Conservation (phyloP, 2,888 invertebrate genomes). For the Aricia artaxerxes region DNA sequence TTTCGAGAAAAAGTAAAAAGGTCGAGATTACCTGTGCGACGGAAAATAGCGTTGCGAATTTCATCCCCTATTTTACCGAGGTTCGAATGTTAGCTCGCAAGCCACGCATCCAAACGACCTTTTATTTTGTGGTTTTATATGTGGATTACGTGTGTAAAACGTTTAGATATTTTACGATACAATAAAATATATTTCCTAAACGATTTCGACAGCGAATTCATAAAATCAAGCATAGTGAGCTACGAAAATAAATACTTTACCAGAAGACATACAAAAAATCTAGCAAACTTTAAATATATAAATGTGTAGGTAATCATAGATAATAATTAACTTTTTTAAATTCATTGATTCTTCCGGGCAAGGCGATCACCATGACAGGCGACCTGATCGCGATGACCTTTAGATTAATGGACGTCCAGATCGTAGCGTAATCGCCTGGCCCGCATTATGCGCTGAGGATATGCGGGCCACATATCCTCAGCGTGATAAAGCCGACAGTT, state of each 20-base stretch:
- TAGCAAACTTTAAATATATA: no score
- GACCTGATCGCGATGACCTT: neutral
- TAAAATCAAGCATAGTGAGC: neutral
- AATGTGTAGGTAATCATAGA: no score
- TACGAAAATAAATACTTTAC: no score
- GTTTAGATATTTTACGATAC: neutral
- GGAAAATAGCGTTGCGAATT: neutral
- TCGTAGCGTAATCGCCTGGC: neutral
- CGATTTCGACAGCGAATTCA: neutral
- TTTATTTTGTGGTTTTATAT: neutral
- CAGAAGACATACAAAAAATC: no score
- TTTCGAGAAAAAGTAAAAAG: constrained; percentile 1
- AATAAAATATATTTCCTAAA: neutral
- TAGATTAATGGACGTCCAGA: neutral
- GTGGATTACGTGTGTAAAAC: neutral
- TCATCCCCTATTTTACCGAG: neutral
- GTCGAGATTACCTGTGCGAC: neutral
- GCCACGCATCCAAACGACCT: neutral
- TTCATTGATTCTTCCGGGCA: no score
- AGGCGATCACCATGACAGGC: neutral
- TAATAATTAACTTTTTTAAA: no score
- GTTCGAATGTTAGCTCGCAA: neutral
- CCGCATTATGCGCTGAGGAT: neutral
- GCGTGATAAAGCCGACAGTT: no score
- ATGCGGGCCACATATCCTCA: no score